phyloP scores from a whole-genome alignment of 2,888 invertebrate species.

The Sycophila texana region DNA sequence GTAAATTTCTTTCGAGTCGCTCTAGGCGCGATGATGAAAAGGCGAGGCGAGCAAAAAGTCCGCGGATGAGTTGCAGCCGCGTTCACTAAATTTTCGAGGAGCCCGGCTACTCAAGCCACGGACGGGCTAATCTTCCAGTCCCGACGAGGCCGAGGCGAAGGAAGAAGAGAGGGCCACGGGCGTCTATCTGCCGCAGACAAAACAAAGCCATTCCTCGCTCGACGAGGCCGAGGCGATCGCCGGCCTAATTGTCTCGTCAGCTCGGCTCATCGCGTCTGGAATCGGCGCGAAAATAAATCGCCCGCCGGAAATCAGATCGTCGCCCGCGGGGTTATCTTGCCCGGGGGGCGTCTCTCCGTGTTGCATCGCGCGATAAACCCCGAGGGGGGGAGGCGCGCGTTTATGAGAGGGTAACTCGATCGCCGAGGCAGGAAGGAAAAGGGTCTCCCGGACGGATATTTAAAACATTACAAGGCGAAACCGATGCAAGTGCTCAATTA shows the following conservation, averaged over 20 bases:
- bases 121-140: background rate
- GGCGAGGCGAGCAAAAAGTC: background rate
- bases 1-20: background rate
- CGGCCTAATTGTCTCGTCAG: slow-evolving; percentile 25
- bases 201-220: slow-evolving; percentile 25
- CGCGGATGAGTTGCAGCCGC: slow-evolving; percentile 1
- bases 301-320: too few relatives aligned
- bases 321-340: too few relatives aligned
- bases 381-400: background rate
- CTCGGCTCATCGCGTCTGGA: too few relatives aligned
- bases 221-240: background rate
- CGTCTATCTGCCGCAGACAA: background rate
- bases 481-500: slow-evolving; percentile 15
- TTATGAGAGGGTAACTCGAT: background rate
- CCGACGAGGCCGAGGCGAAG: too few relatives aligned
- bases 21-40: background rate
- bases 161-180: background rate
- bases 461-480: slow-evolving; percentile 30
- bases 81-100: too few relatives aligned
- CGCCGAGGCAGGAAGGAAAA: background rate
- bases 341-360: too few relatives aligned
- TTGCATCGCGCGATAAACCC: background rate
- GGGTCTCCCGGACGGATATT: background rate
- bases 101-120: too few relatives aligned
- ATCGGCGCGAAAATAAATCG: too few relatives aligned